phyloP scores from a whole-genome alignment of 2,797 vertebrate species.

The Takifugu rubripes region DNA sequence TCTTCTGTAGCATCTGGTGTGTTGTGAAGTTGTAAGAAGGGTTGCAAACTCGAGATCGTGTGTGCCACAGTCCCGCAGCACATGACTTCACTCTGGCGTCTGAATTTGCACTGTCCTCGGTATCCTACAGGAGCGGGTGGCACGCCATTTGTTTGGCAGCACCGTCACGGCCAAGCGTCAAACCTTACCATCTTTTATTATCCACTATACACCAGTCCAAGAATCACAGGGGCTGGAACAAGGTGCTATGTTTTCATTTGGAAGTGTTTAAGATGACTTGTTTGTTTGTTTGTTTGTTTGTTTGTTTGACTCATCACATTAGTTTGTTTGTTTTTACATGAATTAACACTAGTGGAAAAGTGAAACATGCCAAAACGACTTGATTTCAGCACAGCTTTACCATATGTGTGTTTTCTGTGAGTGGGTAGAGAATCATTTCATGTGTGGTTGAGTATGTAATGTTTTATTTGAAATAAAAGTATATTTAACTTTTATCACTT shows the following conservation, averaged over 20 bases:
- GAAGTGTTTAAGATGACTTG: conserved; percentile 50
- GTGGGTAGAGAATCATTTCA: conserved; percentile 63
- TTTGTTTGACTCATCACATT: conserved; percentile 43
- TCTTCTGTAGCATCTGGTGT: conserved; percentile 28
- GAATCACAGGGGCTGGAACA: conserved; percentile 63
- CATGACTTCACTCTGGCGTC: conserved; percentile 31
- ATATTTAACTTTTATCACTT: conserved; percentile 33
- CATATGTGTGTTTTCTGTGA: conserved; percentile 48
- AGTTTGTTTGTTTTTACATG: conserved; percentile 53
- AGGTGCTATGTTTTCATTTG: conserved; percentile 75
- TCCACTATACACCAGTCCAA: conserved; percentile 62
- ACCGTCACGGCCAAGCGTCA: conserved; percentile 34
- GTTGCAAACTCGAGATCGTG: conserved; percentile 16
- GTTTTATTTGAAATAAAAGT: conserved; percentile 71
- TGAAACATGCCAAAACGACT: conserved; percentile 68
- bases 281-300: conserved; percentile 38
- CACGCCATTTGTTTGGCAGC: conserved; percentile 30
- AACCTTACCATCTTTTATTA: conserved; percentile 40
- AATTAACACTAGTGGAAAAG: conserved; percentile 67
- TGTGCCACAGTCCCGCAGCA: conserved; percentile 28
- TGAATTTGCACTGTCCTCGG: conserved; percentile 42
- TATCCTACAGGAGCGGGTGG: conserved; percentile 33
- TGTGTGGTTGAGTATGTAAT: conserved; percentile 61
- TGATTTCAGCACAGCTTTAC: conserved; percentile 69
- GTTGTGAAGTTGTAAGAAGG: conserved; percentile 26